Percentiles rank a stretch among this genome's conserved stretches.
phyloP scores from a whole-genome alignment of 2,888 invertebrate species.

The Hesperia comma region DNA sequence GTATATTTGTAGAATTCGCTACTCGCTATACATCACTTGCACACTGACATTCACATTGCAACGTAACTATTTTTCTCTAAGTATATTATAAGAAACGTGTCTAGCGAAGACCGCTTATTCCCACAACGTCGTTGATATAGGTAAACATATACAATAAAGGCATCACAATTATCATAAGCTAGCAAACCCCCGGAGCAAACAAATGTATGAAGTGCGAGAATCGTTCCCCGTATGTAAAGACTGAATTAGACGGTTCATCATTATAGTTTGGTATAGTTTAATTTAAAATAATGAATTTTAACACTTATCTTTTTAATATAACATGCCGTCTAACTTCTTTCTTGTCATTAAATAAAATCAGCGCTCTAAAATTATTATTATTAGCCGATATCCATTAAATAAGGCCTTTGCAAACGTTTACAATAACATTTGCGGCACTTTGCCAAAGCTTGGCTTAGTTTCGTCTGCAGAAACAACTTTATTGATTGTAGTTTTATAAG shows the following conservation, averaged over 20 bases:
- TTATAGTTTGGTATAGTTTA: background rate
- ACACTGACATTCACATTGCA: background rate
- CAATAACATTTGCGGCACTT: no score
- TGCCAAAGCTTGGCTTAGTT: no score
- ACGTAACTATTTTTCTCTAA: no score
- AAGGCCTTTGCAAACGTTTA: no score
- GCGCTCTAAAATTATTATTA: background rate
- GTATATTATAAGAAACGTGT: no score
- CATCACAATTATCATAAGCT: no score
- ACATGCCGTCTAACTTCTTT: background rate
- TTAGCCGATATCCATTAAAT: no score
- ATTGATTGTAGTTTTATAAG: no score
- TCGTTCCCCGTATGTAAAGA: background rate
- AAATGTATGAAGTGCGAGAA: background rate
- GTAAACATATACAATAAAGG: no score
- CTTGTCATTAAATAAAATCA: background rate
- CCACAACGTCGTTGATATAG: no score
- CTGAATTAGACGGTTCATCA: constrained; percentile 3
- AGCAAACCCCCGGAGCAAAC: background rate
- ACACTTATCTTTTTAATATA: background rate
- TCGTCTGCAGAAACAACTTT: no score
- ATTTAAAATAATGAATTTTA: background rate
- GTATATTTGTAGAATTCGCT: background rate
- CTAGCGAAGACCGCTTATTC: no score
- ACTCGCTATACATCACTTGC: background rate